Evolutionary conservation across 1,140 invertebrate genomes (phyloP).

Genomic region (Leptinotarsa texana): DNA sequence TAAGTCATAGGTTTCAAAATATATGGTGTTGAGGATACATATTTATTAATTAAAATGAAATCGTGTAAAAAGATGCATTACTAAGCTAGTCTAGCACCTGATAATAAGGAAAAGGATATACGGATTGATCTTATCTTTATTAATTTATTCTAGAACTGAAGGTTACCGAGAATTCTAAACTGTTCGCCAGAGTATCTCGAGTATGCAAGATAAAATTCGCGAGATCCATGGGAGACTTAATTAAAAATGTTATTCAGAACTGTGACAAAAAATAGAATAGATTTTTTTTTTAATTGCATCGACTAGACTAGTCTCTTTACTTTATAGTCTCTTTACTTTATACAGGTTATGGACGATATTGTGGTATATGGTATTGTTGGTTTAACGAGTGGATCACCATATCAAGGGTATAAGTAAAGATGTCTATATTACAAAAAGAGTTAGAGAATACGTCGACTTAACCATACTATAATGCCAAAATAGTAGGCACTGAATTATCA

Average conservation of each 20-base stretch:
- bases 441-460: too few species aligned
- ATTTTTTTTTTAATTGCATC: neutral
- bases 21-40: constrained; percentile 16
- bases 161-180: constrained; percentile 21
- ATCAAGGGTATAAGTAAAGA: too few species aligned
- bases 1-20: constrained; percentile 18
- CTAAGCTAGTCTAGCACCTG: constrained; percentile 9
- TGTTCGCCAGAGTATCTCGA: constrained; percentile 5
- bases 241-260: neutral
- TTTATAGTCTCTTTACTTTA: too few species aligned
- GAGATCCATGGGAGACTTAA: constrained; percentile 7
- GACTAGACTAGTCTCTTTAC: neutral
- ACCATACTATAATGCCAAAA: too few species aligned
- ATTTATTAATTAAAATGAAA: constrained; percentile 26
- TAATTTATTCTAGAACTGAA: constrained; percentile 29
- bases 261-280: constrained; percentile 9
- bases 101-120: constrained; percentile 30
- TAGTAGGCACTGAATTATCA: too few species aligned
- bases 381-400: too few species aligned
- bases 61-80: constrained; percentile 19
- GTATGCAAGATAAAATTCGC: constrained; percentile 13
- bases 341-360: too few species aligned
- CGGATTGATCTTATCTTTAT: constrained; percentile 27
- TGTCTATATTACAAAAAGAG: too few species aligned
- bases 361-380: too few species aligned